phyloP scores from a whole-genome alignment of 1,140 invertebrate genomes.

The Ganaspis sp. region DNA sequence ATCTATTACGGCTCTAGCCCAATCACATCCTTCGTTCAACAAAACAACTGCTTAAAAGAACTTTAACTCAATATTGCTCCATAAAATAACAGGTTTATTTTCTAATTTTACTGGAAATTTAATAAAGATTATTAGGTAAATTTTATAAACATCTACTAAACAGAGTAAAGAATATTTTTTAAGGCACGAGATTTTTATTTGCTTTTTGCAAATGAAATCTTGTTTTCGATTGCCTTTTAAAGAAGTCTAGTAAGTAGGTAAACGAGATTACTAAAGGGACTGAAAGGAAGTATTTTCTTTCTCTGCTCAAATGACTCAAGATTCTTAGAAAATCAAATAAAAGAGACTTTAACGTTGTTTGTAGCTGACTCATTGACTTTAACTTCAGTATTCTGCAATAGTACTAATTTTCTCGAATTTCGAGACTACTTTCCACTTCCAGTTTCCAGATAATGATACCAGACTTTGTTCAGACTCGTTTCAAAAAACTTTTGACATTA shows the following conservation, averaged over 20 bases:
- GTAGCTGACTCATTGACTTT: slow-evolving; percentile 9
- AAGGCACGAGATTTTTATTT: no score
- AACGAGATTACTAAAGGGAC: no score
- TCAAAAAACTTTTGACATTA: slow-evolving; percentile 28
- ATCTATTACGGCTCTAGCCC: background rate
- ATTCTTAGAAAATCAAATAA: slow-evolving; percentile 1
- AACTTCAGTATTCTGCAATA: background rate
- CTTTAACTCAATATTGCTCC: background rate
- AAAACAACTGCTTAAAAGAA: slow-evolving; percentile 15
- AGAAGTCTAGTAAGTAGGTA: no score
- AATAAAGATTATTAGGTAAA: background rate
- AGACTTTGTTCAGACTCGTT: slow-evolving; percentile 33
- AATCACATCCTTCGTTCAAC: slow-evolving; percentile 18
- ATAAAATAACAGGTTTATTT: background rate
- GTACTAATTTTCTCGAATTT: slow-evolving; percentile 2
- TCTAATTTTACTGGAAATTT: background rate
- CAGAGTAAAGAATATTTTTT: no score
- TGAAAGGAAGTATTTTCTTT: background rate
- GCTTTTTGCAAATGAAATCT: no score
- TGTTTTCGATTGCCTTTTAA: no score
- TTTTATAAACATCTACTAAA: no score
- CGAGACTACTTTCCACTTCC: background rate
- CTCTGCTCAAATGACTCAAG: background rate
- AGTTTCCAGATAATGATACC: slow-evolving; percentile 11
- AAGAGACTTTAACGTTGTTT: background rate